phyloP scores from a whole-genome alignment of 2,888 invertebrate genomes.

The Drosophila limbata region DNA sequence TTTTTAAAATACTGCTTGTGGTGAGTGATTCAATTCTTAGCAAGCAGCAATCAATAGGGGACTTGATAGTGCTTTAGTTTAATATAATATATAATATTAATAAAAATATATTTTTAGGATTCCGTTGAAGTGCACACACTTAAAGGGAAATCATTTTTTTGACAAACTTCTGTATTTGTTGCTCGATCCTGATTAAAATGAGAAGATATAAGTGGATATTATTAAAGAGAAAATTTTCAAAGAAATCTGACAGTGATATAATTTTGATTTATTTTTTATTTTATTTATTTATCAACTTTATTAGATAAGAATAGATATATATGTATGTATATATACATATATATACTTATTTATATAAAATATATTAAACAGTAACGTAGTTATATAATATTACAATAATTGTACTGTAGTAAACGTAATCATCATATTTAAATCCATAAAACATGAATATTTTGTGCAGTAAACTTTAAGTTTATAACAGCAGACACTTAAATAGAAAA shows the following conservation, averaged over 20 bases:
- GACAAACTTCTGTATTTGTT: neutral
- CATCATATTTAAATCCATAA: conserved; percentile 57
- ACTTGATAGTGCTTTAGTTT: neutral
- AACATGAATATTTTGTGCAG: conserved; percentile 66
- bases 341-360: conserved; percentile 63
- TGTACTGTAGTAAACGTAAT: conserved; percentile 68
- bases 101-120: neutral
- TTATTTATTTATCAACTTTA: conserved; percentile 64
- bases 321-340: conserved; percentile 55
- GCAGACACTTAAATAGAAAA: conserved; percentile 44
- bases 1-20: neutral
- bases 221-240: no score
- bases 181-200: neutral
- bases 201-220: no score
- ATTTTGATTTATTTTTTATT: conserved; percentile 26
- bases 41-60: neutral
- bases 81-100: neutral
- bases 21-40: neutral
- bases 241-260: neutral
- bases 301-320: conserved; percentile 65
- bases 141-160: no score
- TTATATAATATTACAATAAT: conserved; percentile 57
- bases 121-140: neutral
- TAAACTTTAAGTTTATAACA: conserved; percentile 69
- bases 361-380: conserved; percentile 73